Conservation (phyloP, 1,140 invertebrate species). For the Globodera rostochiensis region DNA sequence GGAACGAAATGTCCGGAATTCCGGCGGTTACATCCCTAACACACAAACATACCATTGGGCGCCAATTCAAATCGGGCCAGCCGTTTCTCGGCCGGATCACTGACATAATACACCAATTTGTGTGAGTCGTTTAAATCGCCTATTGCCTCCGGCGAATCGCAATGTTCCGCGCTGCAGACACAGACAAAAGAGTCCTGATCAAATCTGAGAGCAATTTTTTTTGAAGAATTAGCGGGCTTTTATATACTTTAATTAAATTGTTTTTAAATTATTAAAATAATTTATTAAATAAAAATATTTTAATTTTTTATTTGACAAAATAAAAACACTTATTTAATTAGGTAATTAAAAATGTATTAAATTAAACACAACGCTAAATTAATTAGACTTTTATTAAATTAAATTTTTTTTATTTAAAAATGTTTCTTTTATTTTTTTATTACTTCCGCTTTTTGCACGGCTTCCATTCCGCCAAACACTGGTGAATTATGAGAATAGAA, state of each 20-base stretch:
- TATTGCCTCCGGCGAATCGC: constrained; percentile 20
- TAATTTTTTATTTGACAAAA: no score
- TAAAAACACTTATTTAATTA: no score
- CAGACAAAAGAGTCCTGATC: constrained; percentile 30
- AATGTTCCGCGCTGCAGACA: constrained; percentile 25
- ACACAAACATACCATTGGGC: background rate
- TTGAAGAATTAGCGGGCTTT: background rate
- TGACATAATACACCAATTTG: constrained; percentile 30
- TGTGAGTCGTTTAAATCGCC: constrained; percentile 1
- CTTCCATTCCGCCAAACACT: background rate
- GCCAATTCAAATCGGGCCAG: constrained; percentile 3
- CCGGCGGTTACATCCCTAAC: no score
- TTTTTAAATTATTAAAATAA: background rate
- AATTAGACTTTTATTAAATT: no score
- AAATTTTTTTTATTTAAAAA: background rate
- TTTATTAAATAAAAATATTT: no score
- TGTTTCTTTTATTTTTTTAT: background rate
- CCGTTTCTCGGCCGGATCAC: constrained; percentile 8
- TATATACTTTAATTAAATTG: background rate
- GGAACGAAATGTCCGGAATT: background rate
- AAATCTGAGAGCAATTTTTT: constrained; percentile 2
- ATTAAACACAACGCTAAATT: no score
- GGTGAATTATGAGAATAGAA: no score
- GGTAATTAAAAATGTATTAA: no score
- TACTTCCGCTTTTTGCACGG: background rate